Evolutionary conservation across 2,888 invertebrate genomes (phyloP).

Genomic region (Caenorhabditis wallacei): DNA sequence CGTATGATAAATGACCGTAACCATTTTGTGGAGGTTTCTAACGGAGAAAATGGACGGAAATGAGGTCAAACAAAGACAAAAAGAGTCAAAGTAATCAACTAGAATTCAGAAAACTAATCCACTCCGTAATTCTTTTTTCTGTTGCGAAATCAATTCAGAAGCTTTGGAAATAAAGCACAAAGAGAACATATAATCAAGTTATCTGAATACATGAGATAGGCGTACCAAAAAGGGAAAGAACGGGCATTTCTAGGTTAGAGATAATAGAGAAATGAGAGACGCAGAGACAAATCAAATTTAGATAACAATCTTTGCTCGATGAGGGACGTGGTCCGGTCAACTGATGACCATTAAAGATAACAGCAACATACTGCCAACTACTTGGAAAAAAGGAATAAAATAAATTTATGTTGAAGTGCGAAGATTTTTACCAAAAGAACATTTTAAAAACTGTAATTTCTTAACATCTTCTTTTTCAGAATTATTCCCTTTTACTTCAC

Average conservation of each 20-base stretch:
- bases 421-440: no score
- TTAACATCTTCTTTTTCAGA: background rate
- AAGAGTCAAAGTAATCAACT: conserved; percentile 9
- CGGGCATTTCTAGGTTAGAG: background rate
- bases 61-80: background rate
- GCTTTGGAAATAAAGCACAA: conserved; percentile 16
- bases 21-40: background rate
- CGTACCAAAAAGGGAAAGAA: conserved; percentile 7
- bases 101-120: conserved; percentile 3
- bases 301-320: conserved; percentile 42
- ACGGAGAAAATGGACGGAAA: background rate
- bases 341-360: conserved; percentile 39
- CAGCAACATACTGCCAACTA: conserved; percentile 4
- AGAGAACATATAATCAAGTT: conserved; percentile 39
- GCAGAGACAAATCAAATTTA: conserved; percentile 18
- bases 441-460: no score
- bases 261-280: conserved; percentile 2
- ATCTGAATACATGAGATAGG: conserved; percentile 41
- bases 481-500: background rate
- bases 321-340: conserved; percentile 35
- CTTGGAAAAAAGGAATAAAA: no score
- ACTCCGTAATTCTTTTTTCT: background rate
- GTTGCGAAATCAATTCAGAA: conserved; percentile 35
- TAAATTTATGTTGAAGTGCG: no score
- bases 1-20: conserved; percentile 52